Conservation (phyloP, 64 coral and sea anemone species). For the Montipora cactus region DNA sequence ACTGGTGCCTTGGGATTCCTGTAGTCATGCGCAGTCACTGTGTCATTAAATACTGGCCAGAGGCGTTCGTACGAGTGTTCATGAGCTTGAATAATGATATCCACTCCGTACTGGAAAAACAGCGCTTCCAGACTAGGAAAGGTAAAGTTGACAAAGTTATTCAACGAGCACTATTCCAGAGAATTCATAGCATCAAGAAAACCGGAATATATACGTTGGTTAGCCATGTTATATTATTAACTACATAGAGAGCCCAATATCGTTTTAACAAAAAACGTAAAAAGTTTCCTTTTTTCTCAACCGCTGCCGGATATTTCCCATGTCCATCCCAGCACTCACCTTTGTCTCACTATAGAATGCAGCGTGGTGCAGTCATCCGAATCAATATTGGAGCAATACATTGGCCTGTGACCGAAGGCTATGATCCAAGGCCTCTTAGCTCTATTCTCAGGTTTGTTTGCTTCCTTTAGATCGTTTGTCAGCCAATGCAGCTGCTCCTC, state of each 20-base stretch:
- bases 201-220: too few relatives aligned
- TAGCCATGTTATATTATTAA: too few relatives aligned
- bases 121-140: constrained; percentile 75
- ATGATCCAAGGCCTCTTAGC: constrained; percentile 87
- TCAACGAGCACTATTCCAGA: too few relatives aligned
- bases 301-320: not conserved
- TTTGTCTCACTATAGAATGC: constrained; percentile 49
- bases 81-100: constrained; percentile 82
- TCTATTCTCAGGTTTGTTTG: constrained; percentile 84
- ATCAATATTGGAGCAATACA: constrained; percentile 99
- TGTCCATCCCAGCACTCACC: not conserved
- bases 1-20: constrained; percentile 78
- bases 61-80: constrained; percentile 90
- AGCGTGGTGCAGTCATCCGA: constrained; percentile 76
- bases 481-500: constrained; percentile 69
- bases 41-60: constrained; percentile 82
- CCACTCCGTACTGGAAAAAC: constrained; percentile 90
- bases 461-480: constrained; percentile 72
- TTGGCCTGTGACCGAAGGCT: constrained; percentile 91
- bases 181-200: too few relatives aligned
- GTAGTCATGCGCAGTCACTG: constrained; percentile 77
- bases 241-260: too few relatives aligned
- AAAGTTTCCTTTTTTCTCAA: not conserved
- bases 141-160: too few relatives aligned
- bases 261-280: not conserved